Percentiles rank a stretch among this genome's conserved stretches.
Evolutionary conservation across 2,888 invertebrate genomes (phyloP).

Genomic region (Icerya purchasi): DNA sequence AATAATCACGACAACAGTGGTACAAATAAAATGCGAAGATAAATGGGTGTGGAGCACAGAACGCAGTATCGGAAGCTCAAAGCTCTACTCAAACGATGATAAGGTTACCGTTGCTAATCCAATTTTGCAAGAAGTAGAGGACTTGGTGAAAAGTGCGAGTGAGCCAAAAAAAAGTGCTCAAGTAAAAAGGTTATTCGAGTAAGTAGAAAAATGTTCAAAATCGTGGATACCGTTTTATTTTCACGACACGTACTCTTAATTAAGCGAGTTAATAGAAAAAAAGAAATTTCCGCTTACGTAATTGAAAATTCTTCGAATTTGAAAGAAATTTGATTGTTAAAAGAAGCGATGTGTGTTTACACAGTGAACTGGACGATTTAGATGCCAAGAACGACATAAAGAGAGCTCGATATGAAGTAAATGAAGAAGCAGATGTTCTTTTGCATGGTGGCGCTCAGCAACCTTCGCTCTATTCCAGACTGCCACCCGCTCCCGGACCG

Average conservation of each 20-base stretch:
- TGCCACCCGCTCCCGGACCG: not conserved
- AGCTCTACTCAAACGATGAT: not conserved
- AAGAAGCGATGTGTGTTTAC: not conserved
- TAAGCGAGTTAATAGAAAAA: too few species aligned
- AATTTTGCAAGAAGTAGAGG: constrained; percentile 4
- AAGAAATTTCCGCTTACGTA: too few species aligned
- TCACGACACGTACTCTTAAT: too few species aligned
- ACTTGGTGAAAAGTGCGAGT: not conserved
- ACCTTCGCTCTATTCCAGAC: not conserved
- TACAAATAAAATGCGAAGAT: constrained; percentile 7
- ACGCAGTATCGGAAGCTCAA: constrained; percentile 1
- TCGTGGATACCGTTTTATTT: too few species aligned
- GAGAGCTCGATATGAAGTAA: constrained; percentile 8
- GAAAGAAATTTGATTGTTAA: too few species aligned
- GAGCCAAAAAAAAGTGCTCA: not conserved
- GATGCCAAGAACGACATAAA: not conserved
- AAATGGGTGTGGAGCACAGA: constrained; percentile 15
- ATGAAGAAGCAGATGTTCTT: not conserved
- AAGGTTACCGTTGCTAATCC: constrained; percentile 10
- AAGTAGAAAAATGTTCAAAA: too few species aligned
- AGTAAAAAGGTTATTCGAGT: not conserved
- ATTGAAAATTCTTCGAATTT: too few species aligned
- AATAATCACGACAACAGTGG: too few species aligned
- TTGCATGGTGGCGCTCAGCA: not conserved
- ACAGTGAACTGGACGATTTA: not conserved